Conservation (phyloP, 2,113 vertebrate species). For the Cynopterus brachyotis region DNA sequence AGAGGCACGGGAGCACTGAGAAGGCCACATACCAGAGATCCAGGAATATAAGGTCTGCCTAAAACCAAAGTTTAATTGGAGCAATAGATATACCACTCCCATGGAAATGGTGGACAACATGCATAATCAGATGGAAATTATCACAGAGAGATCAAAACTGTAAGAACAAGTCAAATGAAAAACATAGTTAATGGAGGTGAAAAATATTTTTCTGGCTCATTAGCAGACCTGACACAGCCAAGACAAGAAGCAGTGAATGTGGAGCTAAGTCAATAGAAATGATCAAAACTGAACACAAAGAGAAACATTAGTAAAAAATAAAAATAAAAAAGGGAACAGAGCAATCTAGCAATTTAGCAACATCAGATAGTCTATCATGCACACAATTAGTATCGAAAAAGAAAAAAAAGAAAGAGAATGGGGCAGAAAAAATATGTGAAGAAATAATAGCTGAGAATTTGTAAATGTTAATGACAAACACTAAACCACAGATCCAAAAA, state of each 20-base stretch:
- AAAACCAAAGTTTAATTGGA: conserved; percentile 28
- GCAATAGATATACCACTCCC: background rate
- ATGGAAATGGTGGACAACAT: background rate
- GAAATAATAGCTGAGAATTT: conserved; percentile 19
- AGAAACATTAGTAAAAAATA: background rate
- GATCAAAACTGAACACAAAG: background rate
- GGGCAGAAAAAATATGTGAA: background rate
- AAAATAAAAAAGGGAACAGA: background rate
- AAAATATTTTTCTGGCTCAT: background rate
- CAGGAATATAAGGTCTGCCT: background rate
- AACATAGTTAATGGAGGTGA: background rate
- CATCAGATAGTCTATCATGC: background rate
- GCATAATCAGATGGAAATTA: background rate
- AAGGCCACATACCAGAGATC: background rate
- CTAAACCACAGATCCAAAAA: background rate
- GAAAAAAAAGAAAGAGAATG: background rate
- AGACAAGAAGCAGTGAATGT: conserved; percentile 2
- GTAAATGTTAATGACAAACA: background rate
- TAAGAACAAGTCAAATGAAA: background rate
- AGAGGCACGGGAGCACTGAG: background rate
- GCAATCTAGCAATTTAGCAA: background rate
- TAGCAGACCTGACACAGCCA: background rate
- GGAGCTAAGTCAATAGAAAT: background rate
- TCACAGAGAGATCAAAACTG: background rate
- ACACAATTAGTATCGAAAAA: background rate